Base-by-base conservation (phyloP, 2,888 invertebrate genomes). In the Synanthedon tipuliformis region DNA sequence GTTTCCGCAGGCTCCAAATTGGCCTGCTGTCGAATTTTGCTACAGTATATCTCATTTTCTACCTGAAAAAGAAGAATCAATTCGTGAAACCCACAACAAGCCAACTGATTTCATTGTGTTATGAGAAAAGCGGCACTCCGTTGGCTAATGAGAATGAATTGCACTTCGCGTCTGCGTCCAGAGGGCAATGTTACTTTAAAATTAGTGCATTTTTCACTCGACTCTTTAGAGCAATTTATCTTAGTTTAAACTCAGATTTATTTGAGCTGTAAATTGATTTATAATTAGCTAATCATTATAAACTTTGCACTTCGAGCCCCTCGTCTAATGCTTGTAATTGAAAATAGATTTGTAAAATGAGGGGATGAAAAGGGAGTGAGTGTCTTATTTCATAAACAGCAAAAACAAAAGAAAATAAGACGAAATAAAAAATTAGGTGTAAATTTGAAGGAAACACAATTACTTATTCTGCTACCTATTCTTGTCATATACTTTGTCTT, bases 101-200 rank as follows among this genome's bases (percentile, higher is more conserved):
- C 45, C 45, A 45, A 45, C 62, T 64, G 73, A 74, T 73, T 71
- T 69, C 69, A 66, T 65, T 67, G 66, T 65, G 73, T 75, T 79
- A 80, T 79, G 78, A 81, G 75, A 73, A 74, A 75, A 69, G 73
- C 69, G 66, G 63, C 68, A 65, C 59, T 60, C 55, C 58, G 50
- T 50, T 55, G 61, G 67, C 79, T 84, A 85, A 85, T 85, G 84
- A 84, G 78, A 82, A 85, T 74, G 73, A 83, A 85, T 84, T 77
- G 81, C 80, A 65, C 69, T 65, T 62, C 64, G 64, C 61, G 69
- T 69, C 67, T 68, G 68, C 68, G 61, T 61, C 60, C 60, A 58
- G 40, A 27, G 55, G 55, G 67, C 69, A 64, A 59, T 68, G 66
- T 73, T 73, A 73, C 75, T 78, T 75, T 65, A 69, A 72, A 78